Percentiles rank a stretch among this genome's conserved stretches.
phyloP scores from a whole-genome alignment of 2,113 vertebrate genomes.

The Microcebus lehilahytsara region DNA sequence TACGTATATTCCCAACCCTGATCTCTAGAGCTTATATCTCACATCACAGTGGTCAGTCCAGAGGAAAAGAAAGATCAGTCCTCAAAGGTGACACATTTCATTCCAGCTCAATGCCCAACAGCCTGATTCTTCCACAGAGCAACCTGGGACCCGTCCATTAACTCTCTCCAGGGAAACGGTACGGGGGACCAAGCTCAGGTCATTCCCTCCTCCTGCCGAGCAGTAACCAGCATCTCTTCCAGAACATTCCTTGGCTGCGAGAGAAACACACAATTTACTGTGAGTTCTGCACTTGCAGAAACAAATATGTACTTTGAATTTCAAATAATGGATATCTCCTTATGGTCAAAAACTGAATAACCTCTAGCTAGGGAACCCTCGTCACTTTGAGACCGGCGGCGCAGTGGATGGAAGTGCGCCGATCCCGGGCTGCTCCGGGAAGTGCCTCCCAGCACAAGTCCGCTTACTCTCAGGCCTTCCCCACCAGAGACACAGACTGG shows the following conservation, averaged over 20 bases:
- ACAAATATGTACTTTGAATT: not conserved
- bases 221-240: not conserved
- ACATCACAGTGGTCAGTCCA: not conserved
- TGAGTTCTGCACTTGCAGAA: not conserved
- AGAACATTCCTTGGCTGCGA: not conserved
- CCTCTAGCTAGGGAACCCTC: not conserved
- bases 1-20: not conserved
- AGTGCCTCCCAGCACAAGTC: not conserved
- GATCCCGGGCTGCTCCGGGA: not conserved
- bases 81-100: not conserved
- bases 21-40: not conserved
- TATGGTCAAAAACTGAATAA: not conserved
- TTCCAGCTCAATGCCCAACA: not conserved
- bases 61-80: not conserved
- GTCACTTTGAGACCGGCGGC: not conserved
- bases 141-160: not conserved
- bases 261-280: not conserved
- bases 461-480: not conserved
- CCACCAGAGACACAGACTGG: constrained; percentile 1
- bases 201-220: not conserved
- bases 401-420: not conserved
- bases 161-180: not conserved
- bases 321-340: not conserved
- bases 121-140: not conserved
- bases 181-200: not conserved